Percentiles rank a stretch among this genome's conserved stretches.
Conservation (phyloP, 2,113 vertebrate genomes). For the Elgaria multicarinata region DNA sequence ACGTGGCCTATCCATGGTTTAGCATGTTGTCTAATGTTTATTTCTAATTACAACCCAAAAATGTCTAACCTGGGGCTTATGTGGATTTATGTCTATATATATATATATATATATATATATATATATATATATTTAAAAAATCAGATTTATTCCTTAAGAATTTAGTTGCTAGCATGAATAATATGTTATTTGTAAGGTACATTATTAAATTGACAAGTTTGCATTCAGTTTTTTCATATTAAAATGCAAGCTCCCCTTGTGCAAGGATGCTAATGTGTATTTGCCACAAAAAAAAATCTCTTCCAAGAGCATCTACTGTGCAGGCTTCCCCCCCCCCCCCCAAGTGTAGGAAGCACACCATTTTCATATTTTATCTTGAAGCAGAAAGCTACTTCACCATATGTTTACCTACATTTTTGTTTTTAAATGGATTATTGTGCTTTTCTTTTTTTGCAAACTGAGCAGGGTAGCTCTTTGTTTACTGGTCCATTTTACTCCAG, state of each 20-base stretch:
- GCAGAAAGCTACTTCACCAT: not conserved
- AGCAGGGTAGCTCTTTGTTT: too few species aligned
- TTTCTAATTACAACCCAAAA: not conserved
- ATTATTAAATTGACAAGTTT: not conserved
- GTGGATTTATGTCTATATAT: not conserved
- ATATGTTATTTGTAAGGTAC: not conserved
- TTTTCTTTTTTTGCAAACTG: not conserved
- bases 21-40: too few species aligned
- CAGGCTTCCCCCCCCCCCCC: too few species aligned
- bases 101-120: too few species aligned
- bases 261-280: not conserved
- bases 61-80: not conserved
- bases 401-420: not conserved
- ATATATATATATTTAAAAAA: too few species aligned
- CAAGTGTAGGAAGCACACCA: not conserved
- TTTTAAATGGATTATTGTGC: not conserved
- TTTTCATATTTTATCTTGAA: not conserved
- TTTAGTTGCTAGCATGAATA: too few species aligned
- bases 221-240: not conserved
- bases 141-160: not conserved
- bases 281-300: too few species aligned
- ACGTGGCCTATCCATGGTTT: too few species aligned
- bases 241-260: not conserved
- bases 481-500: not conserved
- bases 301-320: not conserved